Evolutionary conservation across 2,113 vertebrate genomes (phyloP).

Genomic region (Tyrannus savana): DNA sequence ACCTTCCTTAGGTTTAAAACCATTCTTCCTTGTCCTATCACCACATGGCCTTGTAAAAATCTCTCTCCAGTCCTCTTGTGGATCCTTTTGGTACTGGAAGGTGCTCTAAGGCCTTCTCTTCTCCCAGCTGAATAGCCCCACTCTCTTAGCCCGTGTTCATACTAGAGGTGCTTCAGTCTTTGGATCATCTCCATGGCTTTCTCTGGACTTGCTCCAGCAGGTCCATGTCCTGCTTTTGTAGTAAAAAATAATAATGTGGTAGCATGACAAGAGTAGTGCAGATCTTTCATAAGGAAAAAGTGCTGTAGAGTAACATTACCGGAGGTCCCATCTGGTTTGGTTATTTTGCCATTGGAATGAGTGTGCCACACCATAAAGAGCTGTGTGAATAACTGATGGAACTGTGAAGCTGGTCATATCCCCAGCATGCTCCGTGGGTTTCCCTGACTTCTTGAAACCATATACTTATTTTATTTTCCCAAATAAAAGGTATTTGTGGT

Average conservation of each 20-base stretch:
- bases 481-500: constrained; percentile 5
- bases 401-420: background rate
- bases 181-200: background rate
- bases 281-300: background rate
- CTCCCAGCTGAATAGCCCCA: background rate
- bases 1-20: background rate
- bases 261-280: background rate
- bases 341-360: background rate
- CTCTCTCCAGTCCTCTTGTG: background rate
- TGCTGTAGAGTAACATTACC: background rate
- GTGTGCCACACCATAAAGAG: background rate
- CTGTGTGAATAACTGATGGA: background rate
- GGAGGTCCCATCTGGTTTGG: background rate
- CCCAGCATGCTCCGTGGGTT: background rate
- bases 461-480: background rate
- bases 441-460: background rate
- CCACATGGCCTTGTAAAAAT: background rate
- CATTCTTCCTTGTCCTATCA: background rate
- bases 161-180: background rate
- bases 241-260: background rate
- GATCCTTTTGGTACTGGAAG: background rate
- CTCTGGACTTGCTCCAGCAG: background rate
- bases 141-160: background rate
- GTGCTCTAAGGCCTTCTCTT: background rate
- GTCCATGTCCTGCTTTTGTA: background rate